Conservation (phyloP, 2,888 invertebrate species). For the Helicoverpa assulta region DNA sequence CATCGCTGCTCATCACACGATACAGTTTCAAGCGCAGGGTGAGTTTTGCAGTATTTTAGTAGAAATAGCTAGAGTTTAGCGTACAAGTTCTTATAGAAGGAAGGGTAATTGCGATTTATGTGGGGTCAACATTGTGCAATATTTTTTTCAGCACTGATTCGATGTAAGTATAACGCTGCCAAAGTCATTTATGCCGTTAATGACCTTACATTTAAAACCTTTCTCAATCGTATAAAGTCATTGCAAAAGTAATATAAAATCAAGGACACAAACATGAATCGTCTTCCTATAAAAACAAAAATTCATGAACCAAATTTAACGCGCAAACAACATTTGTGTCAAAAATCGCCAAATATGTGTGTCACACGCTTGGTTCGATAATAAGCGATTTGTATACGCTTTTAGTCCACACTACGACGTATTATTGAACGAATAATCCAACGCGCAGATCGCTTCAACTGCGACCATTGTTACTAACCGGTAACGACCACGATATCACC, state of each 20-base stretch:
- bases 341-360: slow-evolving; percentile 26
- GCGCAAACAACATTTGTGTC: neutral
- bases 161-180: no score
- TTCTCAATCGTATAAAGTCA: no score
- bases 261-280: no score
- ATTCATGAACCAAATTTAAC: no score
- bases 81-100: neutral
- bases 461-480: slow-evolving; percentile 67
- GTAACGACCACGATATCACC: slow-evolving; percentile 59
- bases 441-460: slow-evolving; percentile 70
- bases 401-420: slow-evolving; percentile 21
- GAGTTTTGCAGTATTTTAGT: slow-evolving; percentile 44
- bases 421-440: slow-evolving; percentile 57
- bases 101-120: no score
- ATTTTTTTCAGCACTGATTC: no score
- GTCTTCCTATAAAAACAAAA: no score
- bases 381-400: slow-evolving; percentile 46
- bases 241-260: no score
- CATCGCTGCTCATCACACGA: slow-evolving; percentile 65
- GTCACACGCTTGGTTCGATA: slow-evolving; percentile 35
- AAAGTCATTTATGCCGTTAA: no score
- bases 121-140: no score
- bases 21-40: slow-evolving; percentile 68
- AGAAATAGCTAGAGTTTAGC: neutral
- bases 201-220: no score